A percentile compares a stretch with the other conserved stretches of the same genome.
Evolutionary conservation across 1,140 invertebrate species (phyloP).

Genomic region (Brachionus asplanchnoidis): DNA sequence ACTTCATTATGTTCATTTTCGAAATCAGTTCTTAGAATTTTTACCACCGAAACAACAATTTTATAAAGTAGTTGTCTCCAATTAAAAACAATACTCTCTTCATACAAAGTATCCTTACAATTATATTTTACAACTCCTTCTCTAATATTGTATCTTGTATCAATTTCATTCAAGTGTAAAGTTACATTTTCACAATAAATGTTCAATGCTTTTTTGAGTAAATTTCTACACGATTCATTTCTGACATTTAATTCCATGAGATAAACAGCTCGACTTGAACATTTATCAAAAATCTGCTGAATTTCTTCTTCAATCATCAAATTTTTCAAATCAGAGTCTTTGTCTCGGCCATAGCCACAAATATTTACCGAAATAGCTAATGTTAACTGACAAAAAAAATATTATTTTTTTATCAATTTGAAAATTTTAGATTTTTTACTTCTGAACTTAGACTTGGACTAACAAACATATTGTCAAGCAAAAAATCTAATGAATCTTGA

Average conservation of each 20-base stretch:
- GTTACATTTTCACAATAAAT: conserved; percentile 23
- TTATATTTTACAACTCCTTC: neutral
- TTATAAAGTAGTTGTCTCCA: conserved; percentile 37
- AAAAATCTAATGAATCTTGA: neutral
- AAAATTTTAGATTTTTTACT: neutral
- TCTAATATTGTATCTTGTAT: neutral
- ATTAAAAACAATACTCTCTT: neutral
- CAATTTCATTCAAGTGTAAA: neutral
- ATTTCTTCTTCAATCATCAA: neutral
- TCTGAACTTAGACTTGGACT: neutral
- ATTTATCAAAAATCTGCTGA: conserved; percentile 3
- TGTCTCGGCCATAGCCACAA: neutral
- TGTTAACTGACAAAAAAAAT: neutral
- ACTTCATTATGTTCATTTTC: neutral
- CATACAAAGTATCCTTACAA: neutral
- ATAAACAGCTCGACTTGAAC: neutral
- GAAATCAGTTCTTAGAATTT: conserved; percentile 24
- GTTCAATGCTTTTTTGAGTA: conserved; percentile 33
- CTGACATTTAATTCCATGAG: conserved; percentile 17
- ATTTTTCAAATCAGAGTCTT: neutral
- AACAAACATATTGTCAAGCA: neutral
- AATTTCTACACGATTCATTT: neutral
- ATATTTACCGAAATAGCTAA: conserved; percentile 7
- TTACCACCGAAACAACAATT: conserved; percentile 27
- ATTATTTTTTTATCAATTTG: neutral